Evolutionary conservation across 2,113 vertebrate species (phyloP).

Genomic region (Engystomops pustulosus): DNA sequence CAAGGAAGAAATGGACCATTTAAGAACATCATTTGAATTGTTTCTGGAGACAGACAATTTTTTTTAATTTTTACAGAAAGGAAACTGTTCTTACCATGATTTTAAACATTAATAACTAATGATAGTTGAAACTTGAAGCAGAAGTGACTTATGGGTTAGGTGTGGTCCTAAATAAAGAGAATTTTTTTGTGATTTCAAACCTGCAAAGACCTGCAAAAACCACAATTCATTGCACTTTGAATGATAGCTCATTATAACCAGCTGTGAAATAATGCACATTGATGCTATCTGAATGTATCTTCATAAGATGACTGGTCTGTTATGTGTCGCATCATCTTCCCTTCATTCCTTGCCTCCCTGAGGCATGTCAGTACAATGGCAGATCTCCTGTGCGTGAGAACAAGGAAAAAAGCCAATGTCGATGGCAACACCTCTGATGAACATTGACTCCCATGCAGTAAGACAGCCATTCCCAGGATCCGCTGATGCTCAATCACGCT

Average conservation of each 20-base stretch:
- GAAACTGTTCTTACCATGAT: too few relatives aligned
- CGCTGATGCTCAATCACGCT: conserved; percentile 22
- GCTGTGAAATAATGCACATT: background rate
- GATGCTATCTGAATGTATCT: background rate
- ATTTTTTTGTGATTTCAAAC: too few relatives aligned
- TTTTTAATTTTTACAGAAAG: too few relatives aligned
- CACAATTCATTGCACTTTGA: too few relatives aligned
- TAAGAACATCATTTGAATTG: too few relatives aligned
- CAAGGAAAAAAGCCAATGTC: background rate
- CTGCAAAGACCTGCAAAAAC: too few relatives aligned
- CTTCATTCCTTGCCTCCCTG: background rate
- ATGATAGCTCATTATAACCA: background rate
- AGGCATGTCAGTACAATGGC: conserved; percentile 22
- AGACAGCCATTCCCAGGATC: conserved; percentile 48
- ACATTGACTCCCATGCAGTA: background rate
- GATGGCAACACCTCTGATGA: conserved; percentile 43
- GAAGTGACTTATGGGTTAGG: too few relatives aligned
- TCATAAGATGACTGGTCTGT: conserved; percentile 25
- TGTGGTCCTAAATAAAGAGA: too few relatives aligned
- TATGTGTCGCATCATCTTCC: conserved; percentile 9
- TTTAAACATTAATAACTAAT: too few relatives aligned
- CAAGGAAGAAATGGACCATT: too few relatives aligned
- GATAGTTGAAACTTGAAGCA: too few relatives aligned
- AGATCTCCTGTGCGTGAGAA: background rate
- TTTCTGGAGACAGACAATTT: too few relatives aligned